Evolutionary conservation across 1,140 invertebrate species (phyloP), one percentile per base, ranked within the genome.

Genomic region (Bombus confusus): DNA sequence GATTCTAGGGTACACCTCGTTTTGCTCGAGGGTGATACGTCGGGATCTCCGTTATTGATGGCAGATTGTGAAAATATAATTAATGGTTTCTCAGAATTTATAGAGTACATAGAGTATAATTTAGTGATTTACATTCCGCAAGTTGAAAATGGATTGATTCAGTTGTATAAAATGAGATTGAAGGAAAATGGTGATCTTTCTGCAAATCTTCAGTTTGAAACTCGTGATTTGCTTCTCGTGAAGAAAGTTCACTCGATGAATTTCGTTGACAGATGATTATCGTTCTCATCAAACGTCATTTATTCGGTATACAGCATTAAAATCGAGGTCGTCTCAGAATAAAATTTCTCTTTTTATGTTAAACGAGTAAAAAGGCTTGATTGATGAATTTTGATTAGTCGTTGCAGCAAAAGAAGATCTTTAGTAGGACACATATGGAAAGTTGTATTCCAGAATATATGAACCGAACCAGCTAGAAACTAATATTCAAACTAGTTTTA

Each of bases 291-390:
- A 43, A 9, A 74, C 13, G 25, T 39, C 22, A 2, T 28, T 59
- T 37, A 6, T 34, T 13, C 9, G 25, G 8, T 9, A 31, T 25
- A 18, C 6, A 2, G 41, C 34, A 22, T 34, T 52, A 34, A 34
- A 31, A 52, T 75, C 8, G 57, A 39, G 52, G 34, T 9, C 31
- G 39, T 39, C 12, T 59, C 13, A 4, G 9, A 59, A 25, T 2
- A 12, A 62, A 59, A 5, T 62, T 59, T 76, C 47, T 57, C 74
- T 59, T 59, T 37, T 59, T 77, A 77, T n/a, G 25, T 77, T 59
- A 25, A 28, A 18, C 28, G 31, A 0, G 22, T 59, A 25, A 52
- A 52, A n/a, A 73, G 15, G 5, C 5, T 52, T 52, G 47, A 52
- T 52, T 2, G 47, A 52, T 52, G 47, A 52, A 52, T 52, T n/a